phyloP scores from a whole-genome alignment of 2,797 vertebrate species.

The Thripadectes ignobilis region DNA sequence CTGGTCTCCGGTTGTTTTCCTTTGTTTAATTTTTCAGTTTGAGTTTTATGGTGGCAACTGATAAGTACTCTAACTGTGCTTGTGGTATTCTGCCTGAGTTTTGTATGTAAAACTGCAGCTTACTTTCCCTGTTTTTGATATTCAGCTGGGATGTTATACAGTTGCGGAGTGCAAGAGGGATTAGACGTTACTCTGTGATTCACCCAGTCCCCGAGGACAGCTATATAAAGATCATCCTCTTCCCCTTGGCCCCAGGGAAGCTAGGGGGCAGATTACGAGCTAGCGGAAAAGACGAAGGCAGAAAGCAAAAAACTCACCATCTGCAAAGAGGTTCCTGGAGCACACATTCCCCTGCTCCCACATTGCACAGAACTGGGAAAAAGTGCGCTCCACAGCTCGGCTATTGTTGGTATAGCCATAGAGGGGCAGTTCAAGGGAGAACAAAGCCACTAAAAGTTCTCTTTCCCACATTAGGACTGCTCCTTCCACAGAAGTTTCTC shows the following conservation, averaged over 20 bases:
- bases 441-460: not conserved
- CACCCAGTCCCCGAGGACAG: conserved; percentile 51
- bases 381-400: not conserved
- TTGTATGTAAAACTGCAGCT: not conserved
- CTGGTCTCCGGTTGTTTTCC: not conserved
- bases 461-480: not conserved
- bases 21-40: not conserved
- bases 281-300: conserved; percentile 22
- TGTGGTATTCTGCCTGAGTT: not conserved
- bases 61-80: not conserved
- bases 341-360: not conserved
- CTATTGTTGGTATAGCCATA: not conserved
- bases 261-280: conserved; percentile 48
- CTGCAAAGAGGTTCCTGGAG: conserved; percentile 29
- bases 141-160: conserved; percentile 33
- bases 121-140: conserved; percentile 20
- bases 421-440: not conserved
- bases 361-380: not conserved
- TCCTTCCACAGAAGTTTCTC: not conserved
- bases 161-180: conserved; percentile 21
- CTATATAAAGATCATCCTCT: conserved; percentile 62
- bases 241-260: conserved; percentile 59
- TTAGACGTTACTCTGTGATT: conserved; percentile 62
- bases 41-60: not conserved
- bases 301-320: not conserved